phyloP scores from a whole-genome alignment of 2,888 invertebrate genomes.

The Apotomis capreana region DNA sequence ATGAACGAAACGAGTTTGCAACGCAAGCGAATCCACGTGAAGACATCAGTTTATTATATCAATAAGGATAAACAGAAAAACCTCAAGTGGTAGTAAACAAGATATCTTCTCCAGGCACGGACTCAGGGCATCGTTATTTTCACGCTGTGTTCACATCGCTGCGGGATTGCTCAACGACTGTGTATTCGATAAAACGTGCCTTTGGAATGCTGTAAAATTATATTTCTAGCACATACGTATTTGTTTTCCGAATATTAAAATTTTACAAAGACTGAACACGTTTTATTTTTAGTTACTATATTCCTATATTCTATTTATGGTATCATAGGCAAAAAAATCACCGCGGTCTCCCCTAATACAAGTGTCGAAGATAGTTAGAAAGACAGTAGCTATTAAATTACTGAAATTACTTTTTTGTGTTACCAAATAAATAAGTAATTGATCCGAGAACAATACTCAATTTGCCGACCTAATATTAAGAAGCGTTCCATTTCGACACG shows the following conservation, averaged over 20 bases:
- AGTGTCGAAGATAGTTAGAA: too few relatives aligned
- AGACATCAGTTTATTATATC: not conserved
- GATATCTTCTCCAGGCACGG: conserved; percentile 25
- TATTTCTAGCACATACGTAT: not conserved
- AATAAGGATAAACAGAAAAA: conserved; percentile 3
- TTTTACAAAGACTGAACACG: not conserved
- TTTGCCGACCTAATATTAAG: too few relatives aligned
- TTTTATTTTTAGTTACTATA: not conserved
- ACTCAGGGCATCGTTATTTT: conserved; percentile 35
- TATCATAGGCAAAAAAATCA: too few relatives aligned
- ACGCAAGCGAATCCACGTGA: too few relatives aligned
- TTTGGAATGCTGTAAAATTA: conserved; percentile 1
- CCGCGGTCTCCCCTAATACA: too few relatives aligned
- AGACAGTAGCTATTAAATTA: too few relatives aligned
- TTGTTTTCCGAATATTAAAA: not conserved
- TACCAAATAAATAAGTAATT: too few relatives aligned
- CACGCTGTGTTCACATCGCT: conserved; percentile 29
- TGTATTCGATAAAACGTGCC: conserved; percentile 15
- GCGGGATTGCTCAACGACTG: conserved; percentile 25
- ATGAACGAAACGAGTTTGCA: too few relatives aligned
- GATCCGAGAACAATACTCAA: too few relatives aligned
- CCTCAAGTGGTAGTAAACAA: conserved; percentile 21
- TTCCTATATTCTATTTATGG: too few relatives aligned
- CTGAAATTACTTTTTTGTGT: too few relatives aligned
- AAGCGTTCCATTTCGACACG: too few relatives aligned